Base-by-base conservation (phyloP, 2,888 invertebrate genomes). In the Nomada flava region DNA sequence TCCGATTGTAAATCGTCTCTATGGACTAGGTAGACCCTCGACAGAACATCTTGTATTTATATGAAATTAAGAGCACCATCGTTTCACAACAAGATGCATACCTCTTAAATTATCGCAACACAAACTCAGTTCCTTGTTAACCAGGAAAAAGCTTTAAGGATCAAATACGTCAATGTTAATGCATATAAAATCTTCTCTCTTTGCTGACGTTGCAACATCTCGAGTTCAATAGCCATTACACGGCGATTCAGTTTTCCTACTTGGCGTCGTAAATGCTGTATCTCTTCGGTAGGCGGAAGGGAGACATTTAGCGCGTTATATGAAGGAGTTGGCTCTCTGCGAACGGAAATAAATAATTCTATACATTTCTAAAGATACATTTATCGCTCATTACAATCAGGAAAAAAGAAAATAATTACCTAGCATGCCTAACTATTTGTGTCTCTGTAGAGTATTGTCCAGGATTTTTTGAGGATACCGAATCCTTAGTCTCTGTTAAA, bases 141-240 rank as follows among this genome's bases (percentile, higher is more conserved):
- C 98, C 98, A 98, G 89, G 97, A 95, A 87, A 98, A 96, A 70
- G 97, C 96, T 95, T 98, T 98, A 88, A 98, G 95, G 87, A 98
- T 94, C 93, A 98, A 96, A 94, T 98, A 98, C 47, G 98, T 97
- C 89, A 98, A 95, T 44, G 98, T 97, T 89, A 98, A 94, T 79
- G 97, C 97, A 92, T 97, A 98, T 64, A 98, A 95, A 89, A 98
- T 96, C 92, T 98, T 97, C 91, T 98, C 98, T 87, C 97, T 96
- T 92, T 98, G 98, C 90, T 97, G 96, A 79, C 98, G 95, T 91
- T 97, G 97, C 88, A 97, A 95, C 92, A 97, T 96, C 90, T 98
- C 98, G 82, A 98, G 95, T 94, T 98, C 98, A 84, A 98, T 96
- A 9, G 97, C 96, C 95, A 98, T 96, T 11, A 98, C 96, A 26